A percentile compares a stretch with the other conserved stretches of the same genome.
phyloP scores from a whole-genome alignment of 2,113 vertebrate genomes.

The Pomatorhinus ruficollis region DNA sequence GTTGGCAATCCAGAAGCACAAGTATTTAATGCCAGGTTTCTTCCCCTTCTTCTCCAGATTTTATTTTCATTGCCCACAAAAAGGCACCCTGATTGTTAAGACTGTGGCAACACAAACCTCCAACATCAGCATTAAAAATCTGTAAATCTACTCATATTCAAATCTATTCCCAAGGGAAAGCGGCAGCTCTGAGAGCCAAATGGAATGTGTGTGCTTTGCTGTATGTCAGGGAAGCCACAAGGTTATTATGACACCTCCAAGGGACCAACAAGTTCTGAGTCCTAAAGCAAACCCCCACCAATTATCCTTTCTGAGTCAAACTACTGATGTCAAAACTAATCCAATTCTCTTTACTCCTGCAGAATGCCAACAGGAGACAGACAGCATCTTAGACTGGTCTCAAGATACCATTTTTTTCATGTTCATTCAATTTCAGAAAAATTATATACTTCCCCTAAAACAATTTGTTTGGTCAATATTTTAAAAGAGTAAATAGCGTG shows the following conservation, averaged over 20 bases:
- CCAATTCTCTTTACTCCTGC: neutral
- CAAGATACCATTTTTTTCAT: neutral
- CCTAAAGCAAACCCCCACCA: neutral
- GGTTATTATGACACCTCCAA: neutral
- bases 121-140: neutral
- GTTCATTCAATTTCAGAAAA: conserved; percentile 5
- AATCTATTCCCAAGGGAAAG: neutral
- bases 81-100: neutral
- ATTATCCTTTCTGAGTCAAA: neutral
- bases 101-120: neutral
- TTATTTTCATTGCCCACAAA: neutral
- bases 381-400: neutral
- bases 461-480: conserved; percentile 24
- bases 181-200: neutral
- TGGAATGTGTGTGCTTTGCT: accelerated
- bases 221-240: neutral
- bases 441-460: neutral
- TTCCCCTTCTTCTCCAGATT: neutral
- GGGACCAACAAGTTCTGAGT: neutral
- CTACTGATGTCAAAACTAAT: neutral
- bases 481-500: neutral
- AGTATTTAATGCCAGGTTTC: neutral
- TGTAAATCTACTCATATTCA: neutral
- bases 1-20: neutral
- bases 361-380: neutral